These are phyloP conservation scores for Drosophila littoralis DNA, from an alignment of 1,140 invertebrate genomes.

Conservation along the genomic window DNA sequence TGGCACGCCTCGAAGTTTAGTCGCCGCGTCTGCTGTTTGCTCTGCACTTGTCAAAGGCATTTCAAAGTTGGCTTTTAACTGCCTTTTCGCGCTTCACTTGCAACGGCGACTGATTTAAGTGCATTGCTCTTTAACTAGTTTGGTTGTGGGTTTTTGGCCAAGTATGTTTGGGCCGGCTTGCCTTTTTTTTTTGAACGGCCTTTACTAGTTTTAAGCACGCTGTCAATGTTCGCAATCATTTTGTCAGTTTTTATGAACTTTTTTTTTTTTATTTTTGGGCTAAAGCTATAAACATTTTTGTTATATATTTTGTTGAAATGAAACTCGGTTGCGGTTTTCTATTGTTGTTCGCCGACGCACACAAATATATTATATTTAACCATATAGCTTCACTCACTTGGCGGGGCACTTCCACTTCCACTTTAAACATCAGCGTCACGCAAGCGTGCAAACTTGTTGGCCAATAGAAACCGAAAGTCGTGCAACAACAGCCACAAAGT, in stretches of 20 bases:
- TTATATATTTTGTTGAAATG: slow-evolving; percentile 28
- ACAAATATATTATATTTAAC: slow-evolving; percentile 13
- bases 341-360: slow-evolving; percentile 54
- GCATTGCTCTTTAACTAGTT: slow-evolving; percentile 47
- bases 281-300: not conserved
- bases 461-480: slow-evolving; percentile 50
- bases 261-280: slow-evolving; percentile 20
- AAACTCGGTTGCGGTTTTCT: slow-evolving; percentile 45
- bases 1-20: not conserved
- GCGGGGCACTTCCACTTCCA: slow-evolving; percentile 26
- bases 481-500: slow-evolving; percentile 15
- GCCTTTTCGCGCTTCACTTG: slow-evolving; percentile 40
- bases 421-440: slow-evolving; percentile 44
- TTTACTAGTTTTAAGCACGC: slow-evolving; percentile 15
- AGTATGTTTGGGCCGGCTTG: slow-evolving; percentile 30
- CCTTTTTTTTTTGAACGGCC: too few relatives aligned
- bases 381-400: slow-evolving; percentile 29
- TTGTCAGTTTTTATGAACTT: not conserved
- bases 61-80: slow-evolving; percentile 9
- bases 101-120: slow-evolving; percentile 14
- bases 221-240: not conserved
- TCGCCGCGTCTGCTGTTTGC: not conserved
- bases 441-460: slow-evolving; percentile 49
- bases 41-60: slow-evolving; percentile 14
- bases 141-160: not conserved